Evolutionary conservation across 2,797 vertebrate genomes (phyloP).

Genomic region (Cossypha dichroa): DNA sequence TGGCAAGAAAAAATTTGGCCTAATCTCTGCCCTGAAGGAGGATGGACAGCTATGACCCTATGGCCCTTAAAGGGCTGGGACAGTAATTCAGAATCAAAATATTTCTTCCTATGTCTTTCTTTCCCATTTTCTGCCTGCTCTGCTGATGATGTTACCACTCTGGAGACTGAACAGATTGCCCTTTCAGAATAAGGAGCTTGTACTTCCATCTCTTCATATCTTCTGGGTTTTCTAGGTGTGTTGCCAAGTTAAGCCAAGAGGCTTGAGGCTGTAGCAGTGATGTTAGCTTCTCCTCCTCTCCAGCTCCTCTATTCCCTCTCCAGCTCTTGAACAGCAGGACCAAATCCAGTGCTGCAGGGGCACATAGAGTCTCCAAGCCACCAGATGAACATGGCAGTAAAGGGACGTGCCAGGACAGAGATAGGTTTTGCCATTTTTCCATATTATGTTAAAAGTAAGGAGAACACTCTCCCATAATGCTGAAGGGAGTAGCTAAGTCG

Average conservation of each 20-base stretch:
- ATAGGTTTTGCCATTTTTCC: background rate
- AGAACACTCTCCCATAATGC: background rate
- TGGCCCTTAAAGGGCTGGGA: background rate
- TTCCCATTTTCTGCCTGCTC: background rate
- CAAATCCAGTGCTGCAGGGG: accelerated
- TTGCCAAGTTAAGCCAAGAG: background rate
- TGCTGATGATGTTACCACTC: background rate
- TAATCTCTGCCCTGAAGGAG: background rate
- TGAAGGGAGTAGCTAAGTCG: background rate
- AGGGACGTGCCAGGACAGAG: background rate
- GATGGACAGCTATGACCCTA: background rate
- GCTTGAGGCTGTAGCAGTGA: background rate
- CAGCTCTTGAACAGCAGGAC: background rate
- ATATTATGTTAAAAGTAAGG: background rate
- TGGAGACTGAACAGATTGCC: background rate
- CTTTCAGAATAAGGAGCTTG: background rate
- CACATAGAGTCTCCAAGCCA: background rate
- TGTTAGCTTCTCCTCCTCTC: background rate
- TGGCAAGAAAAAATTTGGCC: background rate
- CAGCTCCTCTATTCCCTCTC: background rate
- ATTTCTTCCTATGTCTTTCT: background rate
- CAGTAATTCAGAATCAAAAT: background rate
- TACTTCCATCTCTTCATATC: background rate
- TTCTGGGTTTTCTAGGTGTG: background rate
- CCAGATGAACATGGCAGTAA: background rate